These are phyloP conservation scores for Erethizon dorsatum DNA, from an alignment of 2,797 vertebrate species.

Conservation along the genomic window DNA sequence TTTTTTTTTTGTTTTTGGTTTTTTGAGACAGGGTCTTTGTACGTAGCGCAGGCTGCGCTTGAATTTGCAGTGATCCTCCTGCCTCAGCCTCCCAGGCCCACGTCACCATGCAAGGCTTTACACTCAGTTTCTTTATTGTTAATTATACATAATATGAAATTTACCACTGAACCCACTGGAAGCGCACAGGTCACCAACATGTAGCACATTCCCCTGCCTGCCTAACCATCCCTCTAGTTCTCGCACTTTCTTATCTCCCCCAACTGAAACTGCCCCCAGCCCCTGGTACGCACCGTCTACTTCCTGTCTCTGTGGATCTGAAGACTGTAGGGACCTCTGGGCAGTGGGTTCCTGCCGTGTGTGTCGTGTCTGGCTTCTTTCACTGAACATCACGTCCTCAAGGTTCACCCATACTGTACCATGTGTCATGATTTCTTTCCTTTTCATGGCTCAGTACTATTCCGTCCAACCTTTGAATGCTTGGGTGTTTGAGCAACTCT, in stretches of 20 bases:
- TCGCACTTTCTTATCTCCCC: background rate
- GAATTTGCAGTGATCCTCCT: background rate
- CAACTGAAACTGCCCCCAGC: background rate
- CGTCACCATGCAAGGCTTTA: background rate
- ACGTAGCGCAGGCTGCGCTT: background rate
- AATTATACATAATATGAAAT: background rate
- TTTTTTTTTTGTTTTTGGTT: background rate
- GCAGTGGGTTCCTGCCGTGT: background rate
- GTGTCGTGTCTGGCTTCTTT: background rate
- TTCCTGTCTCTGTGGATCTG: background rate
- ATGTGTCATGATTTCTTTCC: background rate
- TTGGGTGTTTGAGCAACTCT: rapidly evolving
- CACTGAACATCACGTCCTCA: background rate
- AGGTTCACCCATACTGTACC: background rate
- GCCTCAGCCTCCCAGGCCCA: background rate
- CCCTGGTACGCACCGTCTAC: background rate
- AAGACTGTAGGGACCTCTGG: background rate
- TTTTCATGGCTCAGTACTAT: background rate
- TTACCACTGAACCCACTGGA: background rate
- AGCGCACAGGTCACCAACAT: background rate
- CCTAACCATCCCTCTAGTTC: background rate
- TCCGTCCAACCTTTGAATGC: background rate
- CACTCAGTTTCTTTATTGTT: background rate
- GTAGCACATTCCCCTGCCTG: rapidly evolving
- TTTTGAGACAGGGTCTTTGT: background rate